Percentiles rank a stretch among this genome's conserved stretches.
Conservation (phyloP, 2,888 invertebrate species). For the Scotopteryx bipunctaria region DNA sequence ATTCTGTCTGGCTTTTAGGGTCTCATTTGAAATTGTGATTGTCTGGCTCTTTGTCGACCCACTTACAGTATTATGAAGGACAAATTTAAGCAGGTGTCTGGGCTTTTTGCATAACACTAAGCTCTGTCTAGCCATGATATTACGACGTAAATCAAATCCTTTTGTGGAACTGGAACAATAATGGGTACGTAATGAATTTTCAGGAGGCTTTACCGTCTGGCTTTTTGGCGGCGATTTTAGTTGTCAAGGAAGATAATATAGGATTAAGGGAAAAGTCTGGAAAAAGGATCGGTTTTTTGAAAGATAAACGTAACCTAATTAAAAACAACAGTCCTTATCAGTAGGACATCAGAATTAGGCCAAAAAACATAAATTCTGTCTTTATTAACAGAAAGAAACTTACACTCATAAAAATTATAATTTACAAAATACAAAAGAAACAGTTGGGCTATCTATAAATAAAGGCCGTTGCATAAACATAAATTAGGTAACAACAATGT, state of each 20-base stretch:
- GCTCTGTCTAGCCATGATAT: constrained; percentile 65
- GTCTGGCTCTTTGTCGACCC: constrained; percentile 77
- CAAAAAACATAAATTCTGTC: no score
- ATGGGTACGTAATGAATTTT: constrained; percentile 28
- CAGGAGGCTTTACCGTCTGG: constrained; percentile 18
- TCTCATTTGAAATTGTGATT: constrained; percentile 80
- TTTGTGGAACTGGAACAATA: constrained; percentile 27
- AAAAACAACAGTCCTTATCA: no score
- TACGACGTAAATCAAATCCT: constrained; percentile 40
- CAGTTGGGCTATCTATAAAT: no score
- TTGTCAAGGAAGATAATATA: neutral
- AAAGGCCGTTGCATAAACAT: no score
- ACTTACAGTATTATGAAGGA: constrained; percentile 72
- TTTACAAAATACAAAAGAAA: no score
- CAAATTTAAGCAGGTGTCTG: constrained; percentile 71
- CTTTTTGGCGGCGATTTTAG: constrained; percentile 10
- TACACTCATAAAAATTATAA: no score
- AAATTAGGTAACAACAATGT: no score
- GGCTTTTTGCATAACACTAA: constrained; percentile 72
- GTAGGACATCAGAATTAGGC: no score
- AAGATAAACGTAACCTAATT: no score
- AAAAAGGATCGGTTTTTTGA: no score
- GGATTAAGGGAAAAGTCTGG: neutral
- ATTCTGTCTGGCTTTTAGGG: constrained; percentile 54
- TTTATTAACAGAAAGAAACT: no score